These are phyloP conservation scores for Dendronephthya gigantea DNA, from an alignment of 64 coral and sea anemone species.

Conservation along the genomic window DNA sequence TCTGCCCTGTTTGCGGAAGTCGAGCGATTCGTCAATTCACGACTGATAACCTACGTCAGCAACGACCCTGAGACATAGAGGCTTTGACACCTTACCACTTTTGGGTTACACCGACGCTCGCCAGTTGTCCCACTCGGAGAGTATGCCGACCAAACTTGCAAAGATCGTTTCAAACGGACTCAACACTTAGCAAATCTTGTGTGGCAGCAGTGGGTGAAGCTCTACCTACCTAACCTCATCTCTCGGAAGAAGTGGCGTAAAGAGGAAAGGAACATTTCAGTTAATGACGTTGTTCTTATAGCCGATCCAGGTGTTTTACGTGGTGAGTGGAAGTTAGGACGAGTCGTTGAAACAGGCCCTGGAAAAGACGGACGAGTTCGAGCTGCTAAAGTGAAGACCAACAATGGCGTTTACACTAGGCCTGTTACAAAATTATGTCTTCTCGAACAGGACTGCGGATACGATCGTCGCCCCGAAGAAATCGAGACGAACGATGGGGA, in stretches of 20 bases:
- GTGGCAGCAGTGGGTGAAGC: background rate
- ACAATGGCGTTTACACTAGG: background rate
- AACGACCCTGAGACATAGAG: background rate
- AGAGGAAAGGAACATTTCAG: background rate
- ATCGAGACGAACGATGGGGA: background rate
- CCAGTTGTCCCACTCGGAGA: background rate
- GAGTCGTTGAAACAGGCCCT: background rate
- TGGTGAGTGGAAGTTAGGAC: background rate
- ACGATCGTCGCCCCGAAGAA: background rate
- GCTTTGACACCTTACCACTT: background rate
- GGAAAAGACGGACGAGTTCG: background rate
- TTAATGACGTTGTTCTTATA: background rate
- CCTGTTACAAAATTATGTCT: background rate
- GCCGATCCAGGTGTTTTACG: background rate
- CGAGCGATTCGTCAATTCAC: background rate
- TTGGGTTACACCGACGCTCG: background rate
- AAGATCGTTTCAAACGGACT: background rate
- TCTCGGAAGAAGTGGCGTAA: background rate
- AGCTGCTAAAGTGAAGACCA: background rate
- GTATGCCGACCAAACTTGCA: background rate
- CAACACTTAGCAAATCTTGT: background rate
- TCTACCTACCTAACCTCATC: background rate
- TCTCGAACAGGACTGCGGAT: background rate
- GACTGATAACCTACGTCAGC: background rate
- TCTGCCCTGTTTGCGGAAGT: background rate